phyloP scores from a whole-genome alignment of 92 coral and sea anemone species.

The Bergia sp. region DNA sequence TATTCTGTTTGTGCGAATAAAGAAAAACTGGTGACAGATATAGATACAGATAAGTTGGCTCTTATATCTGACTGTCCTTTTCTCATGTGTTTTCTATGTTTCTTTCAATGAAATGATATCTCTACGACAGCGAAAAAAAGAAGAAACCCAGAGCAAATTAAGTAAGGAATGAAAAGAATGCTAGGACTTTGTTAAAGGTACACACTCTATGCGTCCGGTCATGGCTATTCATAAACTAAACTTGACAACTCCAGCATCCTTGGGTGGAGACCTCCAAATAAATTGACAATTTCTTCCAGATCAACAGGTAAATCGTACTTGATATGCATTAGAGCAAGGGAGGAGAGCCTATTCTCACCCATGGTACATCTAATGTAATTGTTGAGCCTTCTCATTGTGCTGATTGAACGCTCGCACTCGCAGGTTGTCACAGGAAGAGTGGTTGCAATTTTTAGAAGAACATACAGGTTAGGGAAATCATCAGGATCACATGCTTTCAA shows the following conservation, averaged over 20 bases:
- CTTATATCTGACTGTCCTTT: too few species aligned
- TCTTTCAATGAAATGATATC: too few species aligned
- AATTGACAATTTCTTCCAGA: conserved; percentile 52
- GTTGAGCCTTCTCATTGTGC: conserved; percentile 54
- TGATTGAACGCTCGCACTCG: conserved; percentile 51
- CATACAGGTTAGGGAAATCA: conserved; percentile 39
- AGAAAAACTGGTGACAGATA: too few species aligned
- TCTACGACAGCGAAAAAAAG: too few species aligned
- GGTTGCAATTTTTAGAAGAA: conserved; percentile 50
- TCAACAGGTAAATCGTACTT: conserved; percentile 53
- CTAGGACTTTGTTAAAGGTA: too few species aligned
- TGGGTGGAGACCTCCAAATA: conserved; percentile 51
- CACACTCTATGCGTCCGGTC: too few species aligned
- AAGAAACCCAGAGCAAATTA: too few species aligned
- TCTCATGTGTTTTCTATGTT: too few species aligned
- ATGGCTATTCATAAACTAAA: conserved; percentile 5
- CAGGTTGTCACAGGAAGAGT: conserved; percentile 62
- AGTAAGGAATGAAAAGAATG: too few species aligned
- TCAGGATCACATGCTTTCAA: conserved; percentile 45
- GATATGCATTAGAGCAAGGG: conserved; percentile 53
- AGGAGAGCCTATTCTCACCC: conserved; percentile 62
- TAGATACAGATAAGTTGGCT: too few species aligned
- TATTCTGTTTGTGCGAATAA: too few species aligned
- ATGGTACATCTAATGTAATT: conserved; percentile 58
- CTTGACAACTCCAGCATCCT: conserved; percentile 54